Evolutionary conservation across 2,113 vertebrate genomes (phyloP).

Genomic region (Pelvicachromis taeniatus): DNA sequence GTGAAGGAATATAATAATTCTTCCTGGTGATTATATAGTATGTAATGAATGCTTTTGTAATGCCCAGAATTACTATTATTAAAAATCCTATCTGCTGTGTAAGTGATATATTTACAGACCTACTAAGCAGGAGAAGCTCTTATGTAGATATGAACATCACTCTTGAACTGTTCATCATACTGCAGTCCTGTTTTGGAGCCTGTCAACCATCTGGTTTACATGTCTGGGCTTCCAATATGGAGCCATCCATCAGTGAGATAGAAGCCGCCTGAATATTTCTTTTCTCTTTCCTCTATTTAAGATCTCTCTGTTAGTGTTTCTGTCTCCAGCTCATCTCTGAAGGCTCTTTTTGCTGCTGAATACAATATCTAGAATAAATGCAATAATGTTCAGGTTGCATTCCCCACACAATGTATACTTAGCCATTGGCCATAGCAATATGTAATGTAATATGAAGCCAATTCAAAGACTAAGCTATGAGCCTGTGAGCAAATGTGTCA

Average conservation of each 20-base stretch:
- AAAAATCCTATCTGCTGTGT: background rate
- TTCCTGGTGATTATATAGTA: background rate
- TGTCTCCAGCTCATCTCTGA: background rate
- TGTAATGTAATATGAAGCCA: background rate
- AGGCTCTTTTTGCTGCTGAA: background rate
- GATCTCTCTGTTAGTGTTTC: background rate
- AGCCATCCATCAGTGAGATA: constrained; percentile 28
- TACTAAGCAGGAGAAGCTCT: background rate
- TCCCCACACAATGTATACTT: background rate
- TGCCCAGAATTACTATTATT: background rate
- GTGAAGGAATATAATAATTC: background rate
- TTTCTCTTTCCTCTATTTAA: background rate
- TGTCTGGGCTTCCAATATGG: constrained; percentile 1
- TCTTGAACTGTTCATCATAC: background rate
- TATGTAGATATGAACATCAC: background rate
- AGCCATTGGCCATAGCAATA: background rate
- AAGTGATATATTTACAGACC: background rate
- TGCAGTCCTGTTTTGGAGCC: background rate
- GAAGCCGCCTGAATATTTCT: background rate
- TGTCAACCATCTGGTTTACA: constrained; percentile 45
- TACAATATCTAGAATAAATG: background rate
- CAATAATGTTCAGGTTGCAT: background rate
- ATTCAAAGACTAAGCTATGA: background rate
- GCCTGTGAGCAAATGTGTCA: background rate
- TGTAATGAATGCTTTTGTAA: background rate